Conservation (phyloP, 2,113 vertebrate genomes). For the Lynx canadensis region DNA sequence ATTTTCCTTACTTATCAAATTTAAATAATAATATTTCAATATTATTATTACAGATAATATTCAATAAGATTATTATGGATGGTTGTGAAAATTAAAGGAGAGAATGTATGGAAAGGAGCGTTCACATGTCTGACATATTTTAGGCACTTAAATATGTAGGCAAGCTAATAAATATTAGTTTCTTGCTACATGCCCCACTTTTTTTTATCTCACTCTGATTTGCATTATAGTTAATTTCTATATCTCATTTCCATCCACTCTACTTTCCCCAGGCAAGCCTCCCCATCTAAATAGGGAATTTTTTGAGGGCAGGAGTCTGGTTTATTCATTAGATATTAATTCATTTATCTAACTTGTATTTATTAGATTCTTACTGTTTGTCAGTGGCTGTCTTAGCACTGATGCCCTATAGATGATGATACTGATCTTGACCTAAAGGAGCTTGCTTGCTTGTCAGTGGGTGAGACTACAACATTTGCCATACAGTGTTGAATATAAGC, state of each 20-base stretch:
- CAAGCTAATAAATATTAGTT: background rate
- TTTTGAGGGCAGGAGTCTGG: background rate
- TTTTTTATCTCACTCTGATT: background rate
- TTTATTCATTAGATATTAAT: constrained; percentile 25
- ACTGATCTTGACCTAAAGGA: background rate
- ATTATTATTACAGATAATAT: too few species aligned
- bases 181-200: background rate
- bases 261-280: background rate
- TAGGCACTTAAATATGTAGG: background rate
- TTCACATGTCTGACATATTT: background rate
- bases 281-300: background rate
- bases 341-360: background rate
- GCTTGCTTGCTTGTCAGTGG: background rate
- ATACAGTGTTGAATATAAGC: background rate
- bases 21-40: background rate
- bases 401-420: background rate
- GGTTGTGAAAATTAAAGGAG: constrained; percentile 22
- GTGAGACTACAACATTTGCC: background rate
- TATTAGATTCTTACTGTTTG: background rate
- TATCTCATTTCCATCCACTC: background rate
- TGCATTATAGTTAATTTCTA: constrained; percentile 1
- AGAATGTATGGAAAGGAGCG: background rate
- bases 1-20: background rate
- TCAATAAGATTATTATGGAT: background rate
- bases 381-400: background rate